Evolutionary conservation across 2,113 vertebrate genomes (phyloP), one percentile per base, ranked within the genome.

Genomic region (Anser cygnoides): DNA sequence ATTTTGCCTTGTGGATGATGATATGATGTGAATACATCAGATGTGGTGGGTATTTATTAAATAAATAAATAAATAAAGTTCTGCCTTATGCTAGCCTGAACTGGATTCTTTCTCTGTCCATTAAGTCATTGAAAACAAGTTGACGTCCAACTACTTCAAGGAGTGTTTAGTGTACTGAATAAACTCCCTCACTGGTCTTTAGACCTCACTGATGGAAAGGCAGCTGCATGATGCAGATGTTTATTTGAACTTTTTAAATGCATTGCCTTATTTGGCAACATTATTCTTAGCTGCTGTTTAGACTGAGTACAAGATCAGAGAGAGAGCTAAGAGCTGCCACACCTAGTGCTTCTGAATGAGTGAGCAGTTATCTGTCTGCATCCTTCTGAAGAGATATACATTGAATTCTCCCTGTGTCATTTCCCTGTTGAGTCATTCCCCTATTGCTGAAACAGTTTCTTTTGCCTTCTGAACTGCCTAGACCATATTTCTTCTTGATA

Each of bases 391-490:
- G 59, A 90, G 66, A 72, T 46, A 65, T 44, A 43, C 76, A 54
- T 23, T 55, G 33, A 10, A 71, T 84, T 62, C 37, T 84, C 11
- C 54, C 12, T 17, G 1, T 78, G 62, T 75, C 35, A 55, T 93
- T 95, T 97, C 74, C 92, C 46, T 29, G 3, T 46, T 94, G 65
- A 96, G 35, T 94, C 93, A 96, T 63, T 8, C 12, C 8, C 9
- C 8, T n/a, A 3, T 6, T 86, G 88, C 80, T 95, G 76, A 96
- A 82, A 93, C 65, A 86, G 68, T 75, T 94, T 55, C 12, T 83
- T 90, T 79, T 86, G 74, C 19, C 54, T 70, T 81, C 84, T 84
- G 37, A 68, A 39, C 5, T 43, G 37, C 74, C 16, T 71, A 70
- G 31, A 18, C 41, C 76, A 84, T 65, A 59, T 85, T 89, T 95